These are phyloP conservation scores for Eretmochelys imbricata DNA, from an alignment of 2,113 vertebrate genomes.

Conservation along the genomic window DNA sequence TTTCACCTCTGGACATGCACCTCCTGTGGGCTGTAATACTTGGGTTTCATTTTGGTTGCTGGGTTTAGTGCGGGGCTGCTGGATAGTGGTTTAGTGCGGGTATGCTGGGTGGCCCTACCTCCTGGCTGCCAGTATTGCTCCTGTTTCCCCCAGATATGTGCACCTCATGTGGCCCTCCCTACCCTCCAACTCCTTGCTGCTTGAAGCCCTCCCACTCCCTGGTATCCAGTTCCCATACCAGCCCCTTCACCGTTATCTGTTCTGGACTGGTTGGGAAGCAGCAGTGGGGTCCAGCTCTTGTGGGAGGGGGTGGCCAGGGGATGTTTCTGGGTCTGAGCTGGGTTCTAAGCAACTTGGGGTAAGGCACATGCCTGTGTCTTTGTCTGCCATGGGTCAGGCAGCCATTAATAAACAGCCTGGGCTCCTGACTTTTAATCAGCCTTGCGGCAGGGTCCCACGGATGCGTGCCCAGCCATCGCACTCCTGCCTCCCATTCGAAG, in stretches of 20 bases:
- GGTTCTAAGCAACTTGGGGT: neutral
- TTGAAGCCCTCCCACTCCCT: neutral
- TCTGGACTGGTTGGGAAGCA: neutral
- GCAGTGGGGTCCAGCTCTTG: neutral
- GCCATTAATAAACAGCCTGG: neutral
- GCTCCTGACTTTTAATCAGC: neutral
- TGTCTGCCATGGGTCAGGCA: neutral
- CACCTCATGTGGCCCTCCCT: neutral
- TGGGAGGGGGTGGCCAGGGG: neutral
- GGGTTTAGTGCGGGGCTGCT: neutral
- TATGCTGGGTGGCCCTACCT: neutral
- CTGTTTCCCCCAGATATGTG: neutral
- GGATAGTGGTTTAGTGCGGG: too few relatives aligned
- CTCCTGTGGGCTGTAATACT: neutral
- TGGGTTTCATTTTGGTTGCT: neutral
- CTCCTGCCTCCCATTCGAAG: neutral
- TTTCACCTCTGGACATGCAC: neutral
- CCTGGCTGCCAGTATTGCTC: neutral
- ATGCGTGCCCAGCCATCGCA: neutral
- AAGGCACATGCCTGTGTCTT: accelerated
- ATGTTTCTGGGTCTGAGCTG: neutral
- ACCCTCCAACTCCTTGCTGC: neutral
- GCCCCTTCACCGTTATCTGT: neutral
- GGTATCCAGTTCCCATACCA: neutral
- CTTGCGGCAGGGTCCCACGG: neutral